phyloP scores from a whole-genome alignment of 2,888 invertebrate species.

The Dicyrtomina minuta region DNA sequence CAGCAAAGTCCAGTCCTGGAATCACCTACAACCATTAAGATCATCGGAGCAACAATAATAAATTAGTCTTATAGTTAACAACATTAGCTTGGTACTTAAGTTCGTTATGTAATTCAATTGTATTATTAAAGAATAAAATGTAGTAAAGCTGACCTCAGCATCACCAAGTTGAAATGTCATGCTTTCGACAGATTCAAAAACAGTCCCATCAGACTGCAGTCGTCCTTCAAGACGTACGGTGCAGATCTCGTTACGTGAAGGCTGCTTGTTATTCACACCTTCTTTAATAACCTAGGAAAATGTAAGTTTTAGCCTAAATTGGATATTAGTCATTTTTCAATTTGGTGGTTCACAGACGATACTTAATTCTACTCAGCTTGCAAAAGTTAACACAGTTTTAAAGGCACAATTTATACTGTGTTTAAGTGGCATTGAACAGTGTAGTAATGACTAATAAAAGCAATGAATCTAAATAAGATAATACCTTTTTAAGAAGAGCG shows the following conservation, averaged over 20 bases:
- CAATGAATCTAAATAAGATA: too few species aligned
- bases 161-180: constrained; percentile 78
- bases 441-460: too few species aligned
- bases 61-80: too few species aligned
- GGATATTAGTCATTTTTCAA: not conserved
- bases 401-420: not conserved
- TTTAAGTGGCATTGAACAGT: too few species aligned
- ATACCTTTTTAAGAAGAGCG: constrained; percentile 65
- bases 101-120: too few species aligned
- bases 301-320: not conserved
- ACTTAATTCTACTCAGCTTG: not conserved
- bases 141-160: constrained; percentile 81
- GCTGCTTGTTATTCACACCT: too few species aligned
- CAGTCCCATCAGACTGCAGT: too few species aligned
- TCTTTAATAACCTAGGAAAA: constrained; percentile 58
- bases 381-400: too few species aligned
- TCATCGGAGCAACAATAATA: not conserved
- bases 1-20: constrained; percentile 83
- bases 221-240: constrained; percentile 68
- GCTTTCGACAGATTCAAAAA: constrained; percentile 68
- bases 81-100: too few species aligned
- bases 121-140: constrained; percentile 50
- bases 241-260: constrained; percentile 72
- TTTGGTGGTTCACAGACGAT: too few species aligned
- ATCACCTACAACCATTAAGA: constrained; percentile 56